Conservation (phyloP, 2,797 vertebrate species). For the Pangasius larnaudii region DNA sequence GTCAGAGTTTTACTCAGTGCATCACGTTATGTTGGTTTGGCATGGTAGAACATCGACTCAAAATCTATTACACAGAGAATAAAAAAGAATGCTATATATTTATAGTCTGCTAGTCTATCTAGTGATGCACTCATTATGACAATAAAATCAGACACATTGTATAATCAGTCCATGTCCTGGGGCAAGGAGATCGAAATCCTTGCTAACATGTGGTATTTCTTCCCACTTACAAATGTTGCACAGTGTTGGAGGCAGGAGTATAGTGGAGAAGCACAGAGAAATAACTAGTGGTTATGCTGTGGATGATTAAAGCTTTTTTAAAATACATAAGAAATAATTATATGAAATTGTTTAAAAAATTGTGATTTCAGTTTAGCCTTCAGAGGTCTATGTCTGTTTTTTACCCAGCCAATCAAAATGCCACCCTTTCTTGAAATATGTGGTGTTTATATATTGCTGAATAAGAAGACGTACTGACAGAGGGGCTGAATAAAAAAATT, state of each 20-base stretch:
- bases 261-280: not conserved
- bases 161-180: constrained; percentile 50
- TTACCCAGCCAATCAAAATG: too few relatives aligned
- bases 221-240: constrained; percentile 26
- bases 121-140: not conserved
- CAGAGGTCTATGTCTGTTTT: too few relatives aligned
- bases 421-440: too few relatives aligned
- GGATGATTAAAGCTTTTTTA: not conserved
- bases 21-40: not conserved
- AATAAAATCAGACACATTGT: constrained; percentile 34
- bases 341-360: not conserved
- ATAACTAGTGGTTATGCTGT: not conserved
- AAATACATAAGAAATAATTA: not conserved
- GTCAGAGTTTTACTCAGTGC: not conserved
- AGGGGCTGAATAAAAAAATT: too few relatives aligned
- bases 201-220: constrained; percentile 42
- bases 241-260: constrained; percentile 31
- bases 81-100: constrained; percentile 4
- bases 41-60: not conserved
- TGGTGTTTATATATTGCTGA: too few relatives aligned
- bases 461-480: too few relatives aligned
- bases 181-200: constrained; percentile 49
- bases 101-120: not conserved
- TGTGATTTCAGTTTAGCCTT: too few relatives aligned
- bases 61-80: not conserved